phyloP scores from a whole-genome alignment of 2,888 invertebrate genomes.

The Idaea aversata region DNA sequence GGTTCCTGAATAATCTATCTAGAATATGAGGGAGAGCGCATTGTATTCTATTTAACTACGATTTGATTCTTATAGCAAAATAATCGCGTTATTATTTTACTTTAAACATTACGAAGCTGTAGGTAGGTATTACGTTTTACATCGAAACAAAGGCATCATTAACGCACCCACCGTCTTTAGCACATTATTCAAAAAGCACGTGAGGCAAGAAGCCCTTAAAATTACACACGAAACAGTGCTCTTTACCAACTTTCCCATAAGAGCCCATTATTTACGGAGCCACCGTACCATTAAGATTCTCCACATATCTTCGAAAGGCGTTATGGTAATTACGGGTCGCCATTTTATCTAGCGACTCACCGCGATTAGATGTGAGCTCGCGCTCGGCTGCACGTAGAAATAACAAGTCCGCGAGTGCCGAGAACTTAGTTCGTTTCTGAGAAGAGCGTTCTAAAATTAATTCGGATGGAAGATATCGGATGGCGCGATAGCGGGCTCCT shows the following conservation, averaged over 20 bases:
- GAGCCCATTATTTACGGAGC: slow-evolving; percentile 79
- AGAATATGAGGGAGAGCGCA: neutral
- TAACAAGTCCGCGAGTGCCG: slow-evolving; percentile 70
- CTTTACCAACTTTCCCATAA: slow-evolving; percentile 79
- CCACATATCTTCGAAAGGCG: slow-evolving; percentile 79
- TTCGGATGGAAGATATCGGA: slow-evolving; percentile 81
- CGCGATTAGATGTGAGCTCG: slow-evolving; percentile 66
- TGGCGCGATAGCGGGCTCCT: slow-evolving; percentile 73
- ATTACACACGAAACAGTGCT: slow-evolving; percentile 79
- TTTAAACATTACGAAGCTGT: neutral
- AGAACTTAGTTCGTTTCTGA: slow-evolving; percentile 62
- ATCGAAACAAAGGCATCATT: slow-evolving; percentile 62
- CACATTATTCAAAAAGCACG: slow-evolving; percentile 77
- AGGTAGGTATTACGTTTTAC: slow-evolving; percentile 30
- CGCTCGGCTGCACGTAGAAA: slow-evolving; percentile 68
- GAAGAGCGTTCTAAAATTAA: slow-evolving; percentile 75
- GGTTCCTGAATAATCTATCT: neutral
- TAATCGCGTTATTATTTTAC: neutral
- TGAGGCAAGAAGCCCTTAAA: slow-evolving; percentile 74
- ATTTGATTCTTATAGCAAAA: neutral
- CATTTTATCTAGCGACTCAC: slow-evolving; percentile 77
- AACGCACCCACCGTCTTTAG: slow-evolving; percentile 59
- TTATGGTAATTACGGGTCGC: slow-evolving; percentile 80
- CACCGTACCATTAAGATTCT: slow-evolving; percentile 80
- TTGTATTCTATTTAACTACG: neutral